Evolutionary conservation across 2,888 invertebrate species (phyloP), one percentile per base, ranked within the genome.

Genomic region (Camptogramma bilineatum): DNA sequence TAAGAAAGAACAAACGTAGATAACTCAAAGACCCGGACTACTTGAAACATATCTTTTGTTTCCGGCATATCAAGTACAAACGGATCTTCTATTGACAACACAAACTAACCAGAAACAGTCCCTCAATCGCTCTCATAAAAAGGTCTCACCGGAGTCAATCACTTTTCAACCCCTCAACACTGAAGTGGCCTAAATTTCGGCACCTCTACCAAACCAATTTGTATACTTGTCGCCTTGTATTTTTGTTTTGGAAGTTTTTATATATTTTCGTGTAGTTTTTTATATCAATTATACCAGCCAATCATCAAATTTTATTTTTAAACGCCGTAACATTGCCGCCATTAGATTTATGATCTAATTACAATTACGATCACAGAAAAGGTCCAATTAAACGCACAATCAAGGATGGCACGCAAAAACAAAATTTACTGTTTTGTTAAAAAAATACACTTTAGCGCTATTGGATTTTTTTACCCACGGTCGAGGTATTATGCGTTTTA

Each of bases 181-280:
- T 68, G 62, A 71, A 80, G 77, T 74, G 76, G 68, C 74, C 76
- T 64, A 81, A 80, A 76, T 77, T 78, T 73, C 52, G 65, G 69
- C 70, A 57, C 67, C 63, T 59, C 52, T 65, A 19, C 53, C 24
- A 28, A n/a, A 28, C 9, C 17, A 19, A 52, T 70, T 64, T 56
- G 62, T 47, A 64, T 66, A 70, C 54, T 75, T 75, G 60, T 59
- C 67, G 52, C 62, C 63, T 53, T 64, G 54, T 28, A 2, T 46
- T 47, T 47, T 18, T 16, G 16, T 44, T 44, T 17, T 17, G 44
- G 17, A 7, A 5, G 44, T 44, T 44, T 17, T 5, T 39, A 2
- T 13, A 10, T 3, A 4, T 44, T 16, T 42, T 16, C 0, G 44
- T 17, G 28, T 28, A 28, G 28, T 44, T 44, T 16, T 17, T 17